phyloP scores from a whole-genome alignment of 2,888 invertebrate genomes.

The Rhyacophila evoluta region DNA sequence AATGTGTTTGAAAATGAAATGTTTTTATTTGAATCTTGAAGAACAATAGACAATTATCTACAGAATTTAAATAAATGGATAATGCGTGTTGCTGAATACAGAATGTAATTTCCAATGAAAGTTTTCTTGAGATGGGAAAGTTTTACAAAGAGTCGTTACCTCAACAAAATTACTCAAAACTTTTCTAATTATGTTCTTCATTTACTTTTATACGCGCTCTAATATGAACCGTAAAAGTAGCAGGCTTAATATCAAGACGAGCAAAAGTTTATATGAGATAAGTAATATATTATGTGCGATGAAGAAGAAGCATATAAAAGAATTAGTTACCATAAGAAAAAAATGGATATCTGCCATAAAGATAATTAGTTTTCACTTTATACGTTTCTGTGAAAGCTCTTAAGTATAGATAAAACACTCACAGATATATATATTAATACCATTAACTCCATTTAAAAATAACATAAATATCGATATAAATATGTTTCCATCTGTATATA shows the following conservation, averaged over 20 bases:
- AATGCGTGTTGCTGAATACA: constrained; percentile 17
- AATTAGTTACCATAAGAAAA: neutral
- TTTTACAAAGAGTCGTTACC: constrained; percentile 44
- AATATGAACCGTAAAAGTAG: constrained; percentile 49
- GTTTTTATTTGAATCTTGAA: too few relatives aligned
- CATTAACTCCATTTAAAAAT: too few relatives aligned
- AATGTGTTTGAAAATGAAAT: too few relatives aligned
- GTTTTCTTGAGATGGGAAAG: constrained; percentile 30
- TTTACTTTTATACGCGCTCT: constrained; percentile 51
- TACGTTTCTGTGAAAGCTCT: too few relatives aligned
- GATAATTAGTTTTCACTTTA: neutral
- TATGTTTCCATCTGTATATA: too few relatives aligned
- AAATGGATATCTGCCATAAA: neutral
- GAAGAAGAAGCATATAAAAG: neutral
- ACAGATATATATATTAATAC: too few relatives aligned
- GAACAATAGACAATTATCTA: neutral
- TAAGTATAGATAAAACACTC: too few relatives aligned
- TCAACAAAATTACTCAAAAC: constrained; percentile 38
- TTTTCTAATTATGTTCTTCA: constrained; percentile 55
- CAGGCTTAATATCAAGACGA: constrained; percentile 45
- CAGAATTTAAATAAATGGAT: constrained; percentile 20
- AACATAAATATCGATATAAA: too few relatives aligned
- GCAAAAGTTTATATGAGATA: constrained; percentile 30
- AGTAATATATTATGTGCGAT: constrained; percentile 22
- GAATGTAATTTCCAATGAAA: constrained; percentile 25